Conservation (phyloP, 2,797 vertebrate genomes). For the Silurus aristotelis region DNA sequence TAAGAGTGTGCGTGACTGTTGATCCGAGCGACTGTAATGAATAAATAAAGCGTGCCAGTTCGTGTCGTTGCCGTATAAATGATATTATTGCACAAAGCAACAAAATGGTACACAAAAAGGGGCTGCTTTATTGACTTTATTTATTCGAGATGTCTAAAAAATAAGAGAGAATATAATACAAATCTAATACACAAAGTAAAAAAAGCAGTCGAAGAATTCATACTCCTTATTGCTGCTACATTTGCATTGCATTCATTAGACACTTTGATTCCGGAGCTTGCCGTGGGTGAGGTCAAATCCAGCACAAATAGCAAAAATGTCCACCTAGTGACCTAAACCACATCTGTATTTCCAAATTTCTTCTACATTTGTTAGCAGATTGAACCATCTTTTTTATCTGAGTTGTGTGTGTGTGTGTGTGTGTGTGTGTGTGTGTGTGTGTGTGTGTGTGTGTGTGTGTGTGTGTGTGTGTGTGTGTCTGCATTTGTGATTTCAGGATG, state of each 20-base stretch:
- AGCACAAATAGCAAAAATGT: neutral
- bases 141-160: neutral
- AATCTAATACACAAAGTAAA: neutral
- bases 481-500: conserved; percentile 25
- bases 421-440: neutral
- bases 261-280: neutral
- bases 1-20: conserved; percentile 7
- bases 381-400: neutral
- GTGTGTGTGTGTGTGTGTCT: neutral
- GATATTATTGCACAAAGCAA: neutral
- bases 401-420: neutral
- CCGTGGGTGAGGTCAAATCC: neutral
- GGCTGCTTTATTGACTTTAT: neutral
- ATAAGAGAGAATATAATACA: neutral
- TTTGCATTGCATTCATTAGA: neutral
- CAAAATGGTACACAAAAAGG: neutral
- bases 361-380: neutral
- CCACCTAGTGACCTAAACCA: neutral
- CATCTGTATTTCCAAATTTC: neutral
- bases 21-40: conserved; percentile 10
- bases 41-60: neutral
- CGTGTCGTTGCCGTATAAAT: neutral
- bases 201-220: neutral
- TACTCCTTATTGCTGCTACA: neutral
- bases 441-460: neutral